phyloP scores from a whole-genome alignment of 2,888 invertebrate genomes.

The Hanleya hanleyi region DNA sequence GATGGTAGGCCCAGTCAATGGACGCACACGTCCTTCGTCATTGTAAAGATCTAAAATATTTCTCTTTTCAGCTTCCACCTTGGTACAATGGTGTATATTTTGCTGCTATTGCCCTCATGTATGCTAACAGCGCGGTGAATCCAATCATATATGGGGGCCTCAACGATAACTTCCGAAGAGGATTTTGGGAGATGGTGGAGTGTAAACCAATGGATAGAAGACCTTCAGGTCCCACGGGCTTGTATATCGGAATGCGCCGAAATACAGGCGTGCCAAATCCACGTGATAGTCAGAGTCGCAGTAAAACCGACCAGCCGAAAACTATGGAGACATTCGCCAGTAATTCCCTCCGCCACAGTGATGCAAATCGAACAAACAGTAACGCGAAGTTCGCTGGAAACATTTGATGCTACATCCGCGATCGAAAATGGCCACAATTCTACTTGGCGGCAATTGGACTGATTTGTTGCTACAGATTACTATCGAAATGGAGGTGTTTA shows the following conservation, averaged over 20 bases:
- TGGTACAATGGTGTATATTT: constrained; percentile 60
- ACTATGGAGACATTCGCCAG: neutral
- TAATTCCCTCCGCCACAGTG: no score
- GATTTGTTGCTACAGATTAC: no score
- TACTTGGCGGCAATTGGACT: no score
- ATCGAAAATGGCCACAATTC: no score
- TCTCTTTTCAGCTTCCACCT: constrained; percentile 50
- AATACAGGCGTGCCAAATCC: neutral
- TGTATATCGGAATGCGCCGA: neutral
- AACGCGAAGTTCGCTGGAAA: no score
- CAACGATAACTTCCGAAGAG: constrained; percentile 60
- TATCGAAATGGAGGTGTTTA: no score
- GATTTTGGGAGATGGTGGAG: constrained; percentile 34
- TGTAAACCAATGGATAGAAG: neutral
- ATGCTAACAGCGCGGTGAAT: constrained; percentile 61
- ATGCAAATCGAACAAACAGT: no score
- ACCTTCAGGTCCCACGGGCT: neutral
- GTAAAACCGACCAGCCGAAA: neutral
- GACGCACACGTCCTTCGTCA: no score
- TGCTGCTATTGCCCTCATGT: constrained; percentile 57
- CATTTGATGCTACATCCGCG: no score
- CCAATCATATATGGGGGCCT: constrained; percentile 62
- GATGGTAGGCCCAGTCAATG: no score
- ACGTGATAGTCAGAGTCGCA: neutral
- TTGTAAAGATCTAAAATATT: no score